Percentiles rank a stretch among this genome's conserved stretches.
Conservation (phyloP, 2,113 vertebrate genomes). For the Rhinichthys klamathensis region DNA sequence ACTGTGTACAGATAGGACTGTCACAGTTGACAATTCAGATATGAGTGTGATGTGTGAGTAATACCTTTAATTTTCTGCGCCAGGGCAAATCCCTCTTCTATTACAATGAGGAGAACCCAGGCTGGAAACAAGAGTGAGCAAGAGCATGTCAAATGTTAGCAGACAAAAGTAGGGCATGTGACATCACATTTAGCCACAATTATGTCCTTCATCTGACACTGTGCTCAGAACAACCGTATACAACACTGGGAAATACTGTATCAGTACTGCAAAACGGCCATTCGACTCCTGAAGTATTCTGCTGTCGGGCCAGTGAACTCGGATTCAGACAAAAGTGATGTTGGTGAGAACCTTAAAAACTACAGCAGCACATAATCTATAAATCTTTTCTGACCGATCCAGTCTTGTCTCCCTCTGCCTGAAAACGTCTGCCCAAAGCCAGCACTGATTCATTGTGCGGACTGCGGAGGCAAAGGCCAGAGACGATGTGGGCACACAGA, state of each 20-base stretch:
- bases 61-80: conserved; percentile 95
- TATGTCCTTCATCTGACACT: background rate
- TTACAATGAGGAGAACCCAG: conserved; percentile 89
- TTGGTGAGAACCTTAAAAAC: background rate
- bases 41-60: background rate
- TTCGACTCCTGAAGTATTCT: background rate
- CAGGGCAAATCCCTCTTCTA: conserved; percentile 92
- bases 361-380: background rate
- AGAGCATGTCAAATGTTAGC: conserved; percentile 42
- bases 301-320: background rate
- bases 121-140: conserved; percentile 71
- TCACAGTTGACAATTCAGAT: background rate
- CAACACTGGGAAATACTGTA: background rate
- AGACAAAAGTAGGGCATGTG: background rate
- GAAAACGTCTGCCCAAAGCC: background rate
- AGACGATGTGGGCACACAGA: conserved; percentile 23
- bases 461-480: conserved; percentile 27
- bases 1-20: background rate
- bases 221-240: background rate
- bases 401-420: conserved; percentile 11
- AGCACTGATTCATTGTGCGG: conserved; percentile 34
- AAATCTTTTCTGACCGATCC: conserved; percentile 3
- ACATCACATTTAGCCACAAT: background rate
- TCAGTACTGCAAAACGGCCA: background rate
- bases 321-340: too few species aligned